Evolutionary conservation across 2,113 vertebrate species (phyloP).

Genomic region (Genyomyrus donnyi): DNA sequence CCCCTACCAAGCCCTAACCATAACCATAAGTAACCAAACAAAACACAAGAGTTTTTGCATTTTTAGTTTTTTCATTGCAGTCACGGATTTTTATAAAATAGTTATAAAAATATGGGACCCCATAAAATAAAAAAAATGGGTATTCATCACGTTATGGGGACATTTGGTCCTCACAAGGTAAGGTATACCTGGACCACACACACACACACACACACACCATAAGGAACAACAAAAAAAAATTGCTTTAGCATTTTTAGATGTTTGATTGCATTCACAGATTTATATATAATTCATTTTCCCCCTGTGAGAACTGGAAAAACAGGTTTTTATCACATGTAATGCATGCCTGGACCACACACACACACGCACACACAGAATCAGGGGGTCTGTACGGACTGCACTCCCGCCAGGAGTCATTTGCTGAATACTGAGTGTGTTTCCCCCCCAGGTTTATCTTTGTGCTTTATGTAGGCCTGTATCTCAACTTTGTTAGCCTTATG

Average conservation of each 20-base stretch:
- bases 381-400: neutral
- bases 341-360: too few species aligned
- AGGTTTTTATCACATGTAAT: too few species aligned
- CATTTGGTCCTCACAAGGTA: too few species aligned
- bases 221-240: too few species aligned
- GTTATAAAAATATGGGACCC: neutral
- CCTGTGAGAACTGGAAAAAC: neutral
- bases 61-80: neutral
- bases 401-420: neutral
- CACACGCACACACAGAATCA: too few species aligned
- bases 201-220: too few species aligned
- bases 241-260: neutral
- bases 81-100: neutral
- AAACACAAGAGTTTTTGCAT: neutral
- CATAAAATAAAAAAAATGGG: neutral
- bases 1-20: neutral
- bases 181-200: too few species aligned
- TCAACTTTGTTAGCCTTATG: neutral
- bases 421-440: neutral
- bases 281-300: too few species aligned
- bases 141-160: too few species aligned
- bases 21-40: neutral
- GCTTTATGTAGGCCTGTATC: neutral
- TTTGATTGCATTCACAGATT: neutral
- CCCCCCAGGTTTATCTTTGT: neutral